Evolutionary conservation across 2,888 invertebrate genomes (phyloP).

Genomic region (Stomorhina lunata): DNA sequence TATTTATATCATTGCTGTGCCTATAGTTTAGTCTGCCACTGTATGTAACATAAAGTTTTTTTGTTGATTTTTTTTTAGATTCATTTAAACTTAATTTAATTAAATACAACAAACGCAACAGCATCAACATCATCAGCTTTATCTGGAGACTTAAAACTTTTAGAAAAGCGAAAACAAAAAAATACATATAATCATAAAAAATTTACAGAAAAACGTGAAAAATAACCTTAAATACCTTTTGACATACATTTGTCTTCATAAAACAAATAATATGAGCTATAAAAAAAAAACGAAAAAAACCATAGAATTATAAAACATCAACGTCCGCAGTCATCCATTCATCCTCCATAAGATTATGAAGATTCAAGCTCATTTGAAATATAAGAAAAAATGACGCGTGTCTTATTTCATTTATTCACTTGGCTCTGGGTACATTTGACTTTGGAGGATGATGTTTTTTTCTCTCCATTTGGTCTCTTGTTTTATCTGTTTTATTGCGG

Average conservation of each 20-base stretch:
- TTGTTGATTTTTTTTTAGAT: no score
- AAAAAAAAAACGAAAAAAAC: neutral
- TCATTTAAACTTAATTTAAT: no score
- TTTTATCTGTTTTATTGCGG: constrained; percentile 48
- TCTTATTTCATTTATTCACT: constrained; percentile 27
- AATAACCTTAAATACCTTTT: constrained; percentile 38
- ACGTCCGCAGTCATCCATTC: no score
- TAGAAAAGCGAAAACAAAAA: neutral
- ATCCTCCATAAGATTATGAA: constrained; percentile 6
- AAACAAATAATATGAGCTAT: constrained; percentile 9
- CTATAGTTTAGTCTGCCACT: no score
- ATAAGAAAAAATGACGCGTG: constrained; percentile 52
- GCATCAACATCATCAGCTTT: neutral
- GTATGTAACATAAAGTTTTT: no score
- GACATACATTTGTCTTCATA: constrained; percentile 37
- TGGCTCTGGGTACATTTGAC: neutral
- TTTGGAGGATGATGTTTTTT: neutral
- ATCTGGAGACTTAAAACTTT: constrained; percentile 14
- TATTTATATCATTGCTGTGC: no score
- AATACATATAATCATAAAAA: neutral
- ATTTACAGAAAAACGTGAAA: neutral
- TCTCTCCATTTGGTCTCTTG: neutral
- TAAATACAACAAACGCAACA: neutral
- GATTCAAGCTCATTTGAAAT: neutral
- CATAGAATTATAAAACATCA: no score